Base-by-base conservation (phyloP, 2,797 vertebrate species). In the Typhlichthys eigenmanni region DNA sequence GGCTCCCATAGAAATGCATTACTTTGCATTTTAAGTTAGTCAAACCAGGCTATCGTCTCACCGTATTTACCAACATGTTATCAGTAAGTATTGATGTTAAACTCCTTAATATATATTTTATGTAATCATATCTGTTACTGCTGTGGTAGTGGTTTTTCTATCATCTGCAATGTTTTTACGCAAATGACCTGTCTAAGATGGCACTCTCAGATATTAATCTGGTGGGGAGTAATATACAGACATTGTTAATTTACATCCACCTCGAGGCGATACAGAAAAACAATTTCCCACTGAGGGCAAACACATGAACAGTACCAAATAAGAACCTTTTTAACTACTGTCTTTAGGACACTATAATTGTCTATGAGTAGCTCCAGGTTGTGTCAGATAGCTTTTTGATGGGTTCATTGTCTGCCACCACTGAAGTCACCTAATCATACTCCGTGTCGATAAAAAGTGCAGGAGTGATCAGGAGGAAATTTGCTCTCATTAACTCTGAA, bases 271-370 rank as follows among this genome's bases (percentile, higher is more conserved):
- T 78, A 81, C 78, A 77, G 79, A 72, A 79, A 85, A 87, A 88
- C 81, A 86, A 87, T 83, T 85, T 85, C 64, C 75, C 77, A 81
- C 74, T 49, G 78, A 86, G 64, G 76, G 66, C 53, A 71, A 85
- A 88, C 60, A 70, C 80, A 76, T 86, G 82, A 81, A 84, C 77
- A 72, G 84, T 82, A 74, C 72, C 82, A 85, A 85, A 90, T 85
- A 90, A 82, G 84, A 91, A 85, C 78, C 75, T 76, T 81, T 88
- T 91, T 92, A 92, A 92, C 86, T 84, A 83, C 89, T 88, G 83
- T 90, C 85, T 76, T 73, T 82, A 85, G 78, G 75, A 84, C 53
- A 69, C 70, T 57, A 62, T 88, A 86, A 91, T 90, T 88, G 83
- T 90, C 87, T 86, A 4, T 76, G 62, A 73, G 73, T 87, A 74